Conservation (phyloP, 2,888 invertebrate genomes). For the Leptopilina myrica region DNA sequence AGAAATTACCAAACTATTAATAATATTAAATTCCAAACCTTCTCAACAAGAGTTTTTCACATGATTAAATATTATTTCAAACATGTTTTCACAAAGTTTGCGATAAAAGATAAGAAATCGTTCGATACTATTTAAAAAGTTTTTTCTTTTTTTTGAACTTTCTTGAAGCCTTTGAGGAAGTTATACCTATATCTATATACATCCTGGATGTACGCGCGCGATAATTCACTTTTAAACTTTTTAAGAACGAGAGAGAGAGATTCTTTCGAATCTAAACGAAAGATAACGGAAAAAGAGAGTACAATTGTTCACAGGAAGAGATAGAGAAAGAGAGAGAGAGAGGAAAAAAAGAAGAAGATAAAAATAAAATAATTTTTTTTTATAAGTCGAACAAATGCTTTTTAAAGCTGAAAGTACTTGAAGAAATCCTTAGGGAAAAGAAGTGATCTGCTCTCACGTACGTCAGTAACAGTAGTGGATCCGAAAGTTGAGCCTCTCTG, state of each 20-base stretch:
- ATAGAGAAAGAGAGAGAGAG: not conserved
- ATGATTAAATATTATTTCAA: not conserved
- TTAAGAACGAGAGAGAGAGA: not conserved
- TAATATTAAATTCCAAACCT: too few relatives aligned
- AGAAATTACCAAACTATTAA: too few relatives aligned
- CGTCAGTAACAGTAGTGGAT: not conserved
- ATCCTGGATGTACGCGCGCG: not conserved
- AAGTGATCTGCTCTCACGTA: not conserved
- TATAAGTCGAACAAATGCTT: not conserved
- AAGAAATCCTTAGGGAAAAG: not conserved
- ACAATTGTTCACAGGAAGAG: not conserved
- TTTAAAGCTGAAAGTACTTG: not conserved
- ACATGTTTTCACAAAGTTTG: not conserved
- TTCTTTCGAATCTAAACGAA: not conserved
- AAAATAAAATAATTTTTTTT: not conserved
- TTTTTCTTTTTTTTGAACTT: not conserved
- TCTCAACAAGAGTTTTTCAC: not conserved
- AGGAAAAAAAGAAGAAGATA: not conserved
- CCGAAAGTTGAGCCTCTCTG: conserved; percentile 10
- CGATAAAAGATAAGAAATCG: not conserved
- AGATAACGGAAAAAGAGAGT: not conserved
- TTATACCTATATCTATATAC: too few relatives aligned
- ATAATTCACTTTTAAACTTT: conserved; percentile 1
- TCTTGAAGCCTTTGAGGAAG: not conserved
- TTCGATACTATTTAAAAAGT: not conserved